Base-by-base conservation (phyloP, 2,113 vertebrate genomes). In the Nematolebias whitei region DNA sequence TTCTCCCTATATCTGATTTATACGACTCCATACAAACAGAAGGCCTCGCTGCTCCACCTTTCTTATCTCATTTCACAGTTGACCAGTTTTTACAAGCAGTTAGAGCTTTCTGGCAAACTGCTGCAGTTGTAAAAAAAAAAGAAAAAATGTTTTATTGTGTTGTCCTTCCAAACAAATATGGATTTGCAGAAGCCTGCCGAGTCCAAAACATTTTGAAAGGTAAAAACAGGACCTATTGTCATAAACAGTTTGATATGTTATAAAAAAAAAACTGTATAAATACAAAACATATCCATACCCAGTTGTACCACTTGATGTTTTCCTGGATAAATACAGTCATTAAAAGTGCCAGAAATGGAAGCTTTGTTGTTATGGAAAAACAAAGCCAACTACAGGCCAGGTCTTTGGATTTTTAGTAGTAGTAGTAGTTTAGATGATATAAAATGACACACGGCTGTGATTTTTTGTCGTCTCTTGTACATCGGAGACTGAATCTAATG, bases 31-130 rank as follows among this genome's bases (percentile, higher is more conserved):
- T n/a, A 29, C 10, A 19, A 58, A 20, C 5, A 71, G 23, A 3
- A 12, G 2, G 22, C 18, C 32, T 60, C n/a, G 41, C 2, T 49
- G 35, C 24, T 49, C n/a, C 39, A 40, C 12, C 58, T 41, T 55
- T 49, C 32, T 5, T 29, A 32, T 63, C 15, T 65, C 23, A 64
- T 68, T 81, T 78, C 66, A 50, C 23, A 62, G 35, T 45, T 75
- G 61, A 58, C 26, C 52, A 58, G 13, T 50, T 18, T 68, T 39
- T 52, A 51, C 41, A 41, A 39, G n/a, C 38, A 53, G 23, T 63
- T 41, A 51, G 69, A 54, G 10, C 22, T 19, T 45, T 53, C 57
- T 20, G 13, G 12, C 41, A 68, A 68, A 73, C 44, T 32, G 44
- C 55, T 61, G 49, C 49, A 11, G 0, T 50, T 55, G 48, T 69